Percentiles rank a stretch among this genome's conserved stretches.
Evolutionary conservation across 1,140 invertebrate genomes (phyloP).

Genomic region (Rhagoletis zephyria): DNA sequence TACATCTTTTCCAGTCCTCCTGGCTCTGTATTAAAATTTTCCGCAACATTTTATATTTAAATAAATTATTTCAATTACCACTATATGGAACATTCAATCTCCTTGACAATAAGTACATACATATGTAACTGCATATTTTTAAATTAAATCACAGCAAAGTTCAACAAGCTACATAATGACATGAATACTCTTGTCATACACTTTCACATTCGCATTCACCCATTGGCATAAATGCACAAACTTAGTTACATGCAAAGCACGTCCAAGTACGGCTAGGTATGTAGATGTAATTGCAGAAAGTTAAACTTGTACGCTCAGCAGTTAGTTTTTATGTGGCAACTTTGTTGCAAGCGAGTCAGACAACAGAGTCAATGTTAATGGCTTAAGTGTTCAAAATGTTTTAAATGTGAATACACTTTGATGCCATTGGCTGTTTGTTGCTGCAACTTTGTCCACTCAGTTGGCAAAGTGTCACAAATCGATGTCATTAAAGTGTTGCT

Average conservation of each 20-base stretch:
- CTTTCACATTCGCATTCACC: neutral
- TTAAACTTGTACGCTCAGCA: neutral
- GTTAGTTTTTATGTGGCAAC: slow-evolving; percentile 9
- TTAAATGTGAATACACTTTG: neutral
- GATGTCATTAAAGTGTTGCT: slow-evolving; percentile 4
- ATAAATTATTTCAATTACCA: no score
- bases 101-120: no score
- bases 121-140: no score
- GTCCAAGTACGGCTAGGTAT: neutral
- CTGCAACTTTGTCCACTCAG: slow-evolving; percentile 28
- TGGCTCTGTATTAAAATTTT: no score
- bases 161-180: neutral
- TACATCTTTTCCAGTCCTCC: no score
- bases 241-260: no score
- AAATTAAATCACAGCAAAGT: neutral
- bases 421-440: neutral
- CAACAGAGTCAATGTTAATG: neutral
- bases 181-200: neutral
- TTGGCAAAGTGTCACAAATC: slow-evolving; percentile 40
- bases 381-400: slow-evolving; percentile 23
- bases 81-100: no score
- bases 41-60: no score
- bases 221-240: neutral
- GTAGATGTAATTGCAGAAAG: neutral
- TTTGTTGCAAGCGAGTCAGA: neutral